Conservation (phyloP, 2,113 vertebrate genomes). For the Embiotoca jacksoni region DNA sequence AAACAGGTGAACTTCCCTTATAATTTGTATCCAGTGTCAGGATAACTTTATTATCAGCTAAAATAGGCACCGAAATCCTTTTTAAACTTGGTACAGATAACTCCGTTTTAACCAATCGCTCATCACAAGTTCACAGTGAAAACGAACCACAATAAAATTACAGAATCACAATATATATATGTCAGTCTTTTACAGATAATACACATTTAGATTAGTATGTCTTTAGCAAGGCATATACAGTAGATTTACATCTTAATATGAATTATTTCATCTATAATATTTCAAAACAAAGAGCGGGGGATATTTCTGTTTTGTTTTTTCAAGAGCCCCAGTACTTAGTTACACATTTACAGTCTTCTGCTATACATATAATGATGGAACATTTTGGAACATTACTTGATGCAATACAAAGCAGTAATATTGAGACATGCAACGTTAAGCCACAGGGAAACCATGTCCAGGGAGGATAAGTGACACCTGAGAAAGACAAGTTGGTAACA, state of each 20-base stretch:
- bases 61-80: background rate
- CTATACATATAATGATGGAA: slow-evolving; percentile 11
- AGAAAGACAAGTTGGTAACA: slow-evolving; percentile 7
- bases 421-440: slow-evolving; percentile 57
- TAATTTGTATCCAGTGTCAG: background rate
- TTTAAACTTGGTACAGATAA: slow-evolving; percentile 20
- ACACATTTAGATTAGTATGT: slow-evolving; percentile 14
- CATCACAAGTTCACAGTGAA: slow-evolving; percentile 1
- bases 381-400: slow-evolving; percentile 14
- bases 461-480: slow-evolving; percentile 17
- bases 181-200: slow-evolving; percentile 41
- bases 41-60: slow-evolving; percentile 10
- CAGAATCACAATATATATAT: slow-evolving; percentile 22
- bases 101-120: no score
- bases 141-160: background rate
- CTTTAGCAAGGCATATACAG: slow-evolving; percentile 22
- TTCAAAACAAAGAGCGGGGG: slow-evolving; percentile 2
- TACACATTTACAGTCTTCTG: slow-evolving; percentile 30
- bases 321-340: slow-evolving; percentile 1
- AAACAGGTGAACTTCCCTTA: background rate
- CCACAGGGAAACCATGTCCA: slow-evolving; percentile 1
- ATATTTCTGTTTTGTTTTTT: slow-evolving; percentile 6
- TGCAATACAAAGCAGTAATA: slow-evolving; percentile 42
- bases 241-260: slow-evolving; percentile 17
- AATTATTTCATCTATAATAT: background rate